phyloP scores from a whole-genome alignment of 2,888 invertebrate species.

The Disparrhopalites patrizii region DNA sequence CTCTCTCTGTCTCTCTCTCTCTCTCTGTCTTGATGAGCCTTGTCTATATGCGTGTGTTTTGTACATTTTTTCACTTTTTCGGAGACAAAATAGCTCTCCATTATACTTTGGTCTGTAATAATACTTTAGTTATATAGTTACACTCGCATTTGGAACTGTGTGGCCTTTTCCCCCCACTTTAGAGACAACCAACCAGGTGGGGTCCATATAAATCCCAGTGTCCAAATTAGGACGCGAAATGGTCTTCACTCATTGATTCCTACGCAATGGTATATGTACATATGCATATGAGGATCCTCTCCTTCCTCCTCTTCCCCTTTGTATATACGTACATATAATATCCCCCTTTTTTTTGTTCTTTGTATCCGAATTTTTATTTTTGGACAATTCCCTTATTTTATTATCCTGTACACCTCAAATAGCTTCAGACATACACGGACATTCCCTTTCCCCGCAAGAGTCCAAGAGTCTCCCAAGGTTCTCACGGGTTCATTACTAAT shows the following conservation, averaged over 20 bases:
- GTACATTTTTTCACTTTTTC: slow-evolving; percentile 26
- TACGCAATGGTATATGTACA: slow-evolving; percentile 8
- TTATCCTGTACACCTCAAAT: too few relatives aligned
- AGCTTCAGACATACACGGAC: too few relatives aligned
- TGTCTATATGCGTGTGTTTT: too few relatives aligned
- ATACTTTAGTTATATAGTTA: too few relatives aligned
- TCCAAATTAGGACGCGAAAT: slow-evolving; percentile 28
- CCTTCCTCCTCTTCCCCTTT: background rate
- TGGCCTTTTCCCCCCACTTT: slow-evolving; percentile 9
- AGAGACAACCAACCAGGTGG: slow-evolving; percentile 23
- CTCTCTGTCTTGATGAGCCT: too few relatives aligned
- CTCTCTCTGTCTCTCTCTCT: too few relatives aligned
- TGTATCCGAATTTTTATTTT: slow-evolving; percentile 25
- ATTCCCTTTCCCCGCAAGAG: background rate
- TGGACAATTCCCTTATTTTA: slow-evolving; percentile 5
- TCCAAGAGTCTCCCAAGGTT: slow-evolving; percentile 5
- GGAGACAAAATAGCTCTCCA: slow-evolving; percentile 29
- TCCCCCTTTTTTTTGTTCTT: too few relatives aligned
- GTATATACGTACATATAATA: too few relatives aligned
- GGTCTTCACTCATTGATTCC: slow-evolving; percentile 13
- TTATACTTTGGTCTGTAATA: too few relatives aligned
- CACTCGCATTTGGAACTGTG: slow-evolving; percentile 24
- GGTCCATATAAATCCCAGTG: slow-evolving; percentile 16
- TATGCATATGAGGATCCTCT: background rate
- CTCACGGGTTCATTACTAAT: slow-evolving; percentile 26